These are phyloP conservation scores for Philhelius pedissequus DNA, from an alignment of 2,888 invertebrate species.

Conservation along the genomic window DNA sequence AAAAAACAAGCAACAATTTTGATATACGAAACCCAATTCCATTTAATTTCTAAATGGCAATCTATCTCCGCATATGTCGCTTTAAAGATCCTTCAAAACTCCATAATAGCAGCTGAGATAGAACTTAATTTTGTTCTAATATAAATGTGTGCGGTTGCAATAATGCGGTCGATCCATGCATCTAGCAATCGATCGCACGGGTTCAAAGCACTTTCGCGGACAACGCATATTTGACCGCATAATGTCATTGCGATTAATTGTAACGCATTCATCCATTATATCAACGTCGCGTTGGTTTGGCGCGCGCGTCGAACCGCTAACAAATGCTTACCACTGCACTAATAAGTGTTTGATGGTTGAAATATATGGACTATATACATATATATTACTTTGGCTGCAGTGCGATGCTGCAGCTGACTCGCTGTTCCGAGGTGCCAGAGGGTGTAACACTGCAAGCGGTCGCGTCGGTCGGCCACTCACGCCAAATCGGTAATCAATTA, in stretches of 20 bases:
- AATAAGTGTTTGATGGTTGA: constrained; percentile 14
- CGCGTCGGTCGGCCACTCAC: constrained; percentile 62
- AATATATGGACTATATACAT: background rate
- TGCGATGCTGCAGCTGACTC: background rate
- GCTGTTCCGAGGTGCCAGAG: constrained; percentile 54
- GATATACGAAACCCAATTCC: constrained; percentile 16
- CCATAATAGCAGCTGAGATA: background rate
- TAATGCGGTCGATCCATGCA: background rate
- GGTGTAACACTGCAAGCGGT: constrained; percentile 67
- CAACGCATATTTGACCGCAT: constrained; percentile 67
- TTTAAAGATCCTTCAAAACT: constrained; percentile 44
- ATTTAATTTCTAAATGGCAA: constrained; percentile 25
- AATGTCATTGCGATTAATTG: constrained; percentile 69
- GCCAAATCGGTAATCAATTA: constrained; percentile 68
- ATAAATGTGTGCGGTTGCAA: background rate
- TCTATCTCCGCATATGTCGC: constrained; percentile 18
- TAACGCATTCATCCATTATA: constrained; percentile 65
- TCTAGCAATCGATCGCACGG: constrained; percentile 2
- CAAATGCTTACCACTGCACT: constrained; percentile 49
- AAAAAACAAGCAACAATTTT: background rate
- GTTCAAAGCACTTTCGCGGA: constrained; percentile 68
- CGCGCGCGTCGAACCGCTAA: constrained; percentile 44
- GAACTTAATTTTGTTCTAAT: constrained; percentile 3
- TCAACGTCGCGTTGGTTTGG: constrained; percentile 31
- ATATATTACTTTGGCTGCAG: background rate